A percentile compares a stretch with the other conserved stretches of the same genome.
Conservation (phyloP, 2,113 vertebrate genomes). For the Neogobius melanostomus region DNA sequence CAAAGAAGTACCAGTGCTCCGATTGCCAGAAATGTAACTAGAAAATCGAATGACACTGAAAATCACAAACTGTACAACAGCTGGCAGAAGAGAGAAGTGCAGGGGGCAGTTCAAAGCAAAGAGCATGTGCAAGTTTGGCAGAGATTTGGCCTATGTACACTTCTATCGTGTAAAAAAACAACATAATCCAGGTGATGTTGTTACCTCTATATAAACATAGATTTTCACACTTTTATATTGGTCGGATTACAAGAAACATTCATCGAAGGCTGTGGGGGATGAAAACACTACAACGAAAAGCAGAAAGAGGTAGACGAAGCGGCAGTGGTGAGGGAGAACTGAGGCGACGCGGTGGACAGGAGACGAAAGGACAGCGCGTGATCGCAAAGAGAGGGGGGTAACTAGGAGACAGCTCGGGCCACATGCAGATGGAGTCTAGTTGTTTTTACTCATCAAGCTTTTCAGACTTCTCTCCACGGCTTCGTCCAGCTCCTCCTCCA, state of each 20-base stretch:
- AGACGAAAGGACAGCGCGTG: constrained; percentile 33
- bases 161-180: constrained; percentile 66
- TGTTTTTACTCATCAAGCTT: constrained; percentile 90
- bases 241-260: constrained; percentile 78
- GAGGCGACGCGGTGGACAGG: constrained; percentile 40
- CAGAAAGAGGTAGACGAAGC: constrained; percentile 46
- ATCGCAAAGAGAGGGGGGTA: constrained; percentile 11
- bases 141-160: constrained; percentile 71
- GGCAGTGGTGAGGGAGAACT: constrained; percentile 26
- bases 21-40: constrained; percentile 79
- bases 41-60: constrained; percentile 78
- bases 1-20: constrained; percentile 77
- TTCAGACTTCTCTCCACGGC: constrained; percentile 95
- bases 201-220: constrained; percentile 69
- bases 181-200: constrained; percentile 42
- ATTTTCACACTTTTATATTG: constrained; percentile 65
- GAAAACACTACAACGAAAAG: constrained; percentile 66
- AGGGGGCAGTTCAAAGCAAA: constrained; percentile 61
- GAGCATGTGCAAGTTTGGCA: constrained; percentile 58
- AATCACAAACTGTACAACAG: constrained; percentile 87
- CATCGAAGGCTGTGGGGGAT: constrained; percentile 62
- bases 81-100: constrained; percentile 66
- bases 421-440: constrained; percentile 77
- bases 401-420: constrained; percentile 24
- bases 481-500: constrained; percentile 97